phyloP scores from a whole-genome alignment of 2,113 vertebrate species.

The Procavia capensis region DNA sequence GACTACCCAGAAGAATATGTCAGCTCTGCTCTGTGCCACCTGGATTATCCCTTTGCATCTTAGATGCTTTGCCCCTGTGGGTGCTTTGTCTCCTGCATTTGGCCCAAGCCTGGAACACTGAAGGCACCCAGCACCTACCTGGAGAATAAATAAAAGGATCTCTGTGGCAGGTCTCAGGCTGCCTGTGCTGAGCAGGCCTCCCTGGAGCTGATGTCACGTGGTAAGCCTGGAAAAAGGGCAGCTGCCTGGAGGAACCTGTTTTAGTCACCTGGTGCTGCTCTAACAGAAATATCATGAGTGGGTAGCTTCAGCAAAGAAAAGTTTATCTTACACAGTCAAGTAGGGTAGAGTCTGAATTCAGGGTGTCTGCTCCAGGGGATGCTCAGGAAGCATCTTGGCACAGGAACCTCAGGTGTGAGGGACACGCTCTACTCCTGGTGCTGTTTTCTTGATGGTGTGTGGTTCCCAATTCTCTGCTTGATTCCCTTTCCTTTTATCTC shows the following conservation, averaged over 20 bases:
- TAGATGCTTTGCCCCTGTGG: neutral
- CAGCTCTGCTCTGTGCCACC: neutral
- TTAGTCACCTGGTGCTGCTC: too few species aligned
- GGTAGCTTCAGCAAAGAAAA: too few species aligned
- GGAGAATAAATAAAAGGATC: neutral
- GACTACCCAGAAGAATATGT: neutral
- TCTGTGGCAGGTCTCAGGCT: neutral
- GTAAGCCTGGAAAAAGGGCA: neutral
- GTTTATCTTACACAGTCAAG: too few species aligned
- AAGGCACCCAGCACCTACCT: neutral
- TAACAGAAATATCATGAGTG: too few species aligned
- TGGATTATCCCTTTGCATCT: neutral
- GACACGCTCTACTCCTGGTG: too few species aligned
- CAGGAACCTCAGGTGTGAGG: too few species aligned
- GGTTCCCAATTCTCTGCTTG: too few species aligned
- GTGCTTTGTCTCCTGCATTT: neutral
- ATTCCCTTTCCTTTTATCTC: too few species aligned
- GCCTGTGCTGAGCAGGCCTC: neutral
- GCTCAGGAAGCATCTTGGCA: too few species aligned
- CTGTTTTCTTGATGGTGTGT: too few species aligned
- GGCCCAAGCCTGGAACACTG: neutral
- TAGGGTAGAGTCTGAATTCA: too few species aligned
- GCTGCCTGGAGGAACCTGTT: neutral
- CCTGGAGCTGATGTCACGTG: neutral
- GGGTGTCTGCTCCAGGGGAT: too few species aligned